Evolutionary conservation across 1,140 invertebrate species (phyloP), one percentile per base, ranked within the genome.

Genomic region (Eurosta solidaginis): DNA sequence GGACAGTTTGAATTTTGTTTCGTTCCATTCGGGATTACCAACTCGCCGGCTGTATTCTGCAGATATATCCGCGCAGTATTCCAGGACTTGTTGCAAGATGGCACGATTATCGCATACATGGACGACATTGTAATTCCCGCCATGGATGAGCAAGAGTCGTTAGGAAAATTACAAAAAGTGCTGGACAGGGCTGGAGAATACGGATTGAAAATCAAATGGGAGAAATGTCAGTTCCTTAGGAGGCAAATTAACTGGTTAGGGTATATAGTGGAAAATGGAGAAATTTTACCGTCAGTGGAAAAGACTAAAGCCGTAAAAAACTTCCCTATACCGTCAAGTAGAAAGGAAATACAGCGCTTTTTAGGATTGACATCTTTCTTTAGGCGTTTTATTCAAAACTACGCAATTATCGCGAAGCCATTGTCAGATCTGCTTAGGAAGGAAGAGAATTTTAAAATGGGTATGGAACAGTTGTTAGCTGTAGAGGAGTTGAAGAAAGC

Each of bases 141-240:
- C 75, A 20, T 25, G 63, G 29, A 77, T 63, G 54, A 42, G 6
- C 45, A 75, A 9, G 77, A 82, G 17, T 80, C 73, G 14, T 14
- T 82, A n/a, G 52, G 77, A 29, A 81, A 81, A 54, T 44, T 83
- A n/a, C 75, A 59, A 20, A 33, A 50, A 14, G 44, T 79, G 22
- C 77, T 77, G 33, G 29, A 40, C 33, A 74, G 77, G 29, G 79
- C 63, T 22, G 25, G 42, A 3, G 12, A 44, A 7, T 77, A 80
- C 17, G 76, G 76, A 12, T 14, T 79, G 2, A 12, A n/a, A n/a
- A n/a, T n/a, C n/a, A n/a, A n/a, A n/a, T n/a, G n/a, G n/a, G n/a
- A n/a, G n/a, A n/a, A n/a, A 68, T 81, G 52, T 14, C 52, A 77
- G 44, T 77, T 59, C 29, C n/a, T 77, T 9, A 9, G 22, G 22